Conservation (phyloP, 1,140 invertebrate genomes). For the Orius laevigatus region DNA sequence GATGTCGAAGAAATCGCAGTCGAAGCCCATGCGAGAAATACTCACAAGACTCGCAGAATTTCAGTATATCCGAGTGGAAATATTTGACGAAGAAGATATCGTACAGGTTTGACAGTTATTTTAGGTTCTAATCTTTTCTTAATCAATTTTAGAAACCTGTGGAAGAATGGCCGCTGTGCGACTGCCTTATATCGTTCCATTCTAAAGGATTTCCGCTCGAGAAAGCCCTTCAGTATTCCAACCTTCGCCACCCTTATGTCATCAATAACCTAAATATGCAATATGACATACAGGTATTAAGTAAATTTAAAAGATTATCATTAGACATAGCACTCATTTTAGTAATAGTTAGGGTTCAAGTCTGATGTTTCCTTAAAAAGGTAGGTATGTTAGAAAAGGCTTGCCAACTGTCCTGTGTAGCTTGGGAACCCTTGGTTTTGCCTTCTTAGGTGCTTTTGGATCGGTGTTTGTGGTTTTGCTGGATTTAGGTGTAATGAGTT, state of each 20-base stretch:
- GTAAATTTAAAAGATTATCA: conserved; percentile 9
- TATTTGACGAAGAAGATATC: conserved; percentile 89
- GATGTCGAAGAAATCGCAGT: conserved; percentile 96
- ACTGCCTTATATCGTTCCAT: conserved; percentile 97
- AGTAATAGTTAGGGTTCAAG: too few relatives aligned
- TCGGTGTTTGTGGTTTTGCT: too few relatives aligned
- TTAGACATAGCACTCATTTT: background rate
- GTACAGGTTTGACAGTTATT: conserved; percentile 62
- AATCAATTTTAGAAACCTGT: conserved; percentile 64
- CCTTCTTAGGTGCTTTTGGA: too few relatives aligned
- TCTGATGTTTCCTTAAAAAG: too few relatives aligned
- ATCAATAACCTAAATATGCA: conserved; percentile 99
- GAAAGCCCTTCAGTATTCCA: conserved; percentile 95
- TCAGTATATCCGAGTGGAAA: conserved; percentile 84
- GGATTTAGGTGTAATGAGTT: too few relatives aligned
- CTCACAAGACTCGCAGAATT: conserved; percentile 86
- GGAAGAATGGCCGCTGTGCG: conserved; percentile 94
- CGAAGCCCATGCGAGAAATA: conserved; percentile 98
- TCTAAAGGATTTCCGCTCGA: conserved; percentile 92
- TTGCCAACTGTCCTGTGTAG: too few relatives aligned
- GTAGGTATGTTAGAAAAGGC: too few relatives aligned
- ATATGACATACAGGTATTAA: conserved; percentile 57
- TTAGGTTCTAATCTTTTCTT: background rate
- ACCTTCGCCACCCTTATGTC: conserved; percentile 85
- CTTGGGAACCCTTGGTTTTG: too few relatives aligned